Base-by-base conservation (phyloP, 1,140 invertebrate species). In the Bemisia tabaci region DNA sequence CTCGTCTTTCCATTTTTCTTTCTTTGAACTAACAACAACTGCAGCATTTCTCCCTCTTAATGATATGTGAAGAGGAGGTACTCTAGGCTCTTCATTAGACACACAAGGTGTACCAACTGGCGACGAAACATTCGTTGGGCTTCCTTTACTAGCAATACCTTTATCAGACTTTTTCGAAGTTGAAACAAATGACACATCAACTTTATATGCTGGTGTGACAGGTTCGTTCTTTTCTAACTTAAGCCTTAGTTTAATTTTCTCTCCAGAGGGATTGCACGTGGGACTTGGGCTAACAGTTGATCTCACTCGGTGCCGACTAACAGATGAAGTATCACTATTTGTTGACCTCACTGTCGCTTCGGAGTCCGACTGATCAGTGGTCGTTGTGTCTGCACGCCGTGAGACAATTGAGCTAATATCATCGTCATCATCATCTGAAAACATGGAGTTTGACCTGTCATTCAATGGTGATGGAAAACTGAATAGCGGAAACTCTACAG, bases 61-160 rank as follows among this genome's bases (percentile, higher is more conserved):
- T 63, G 90, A 92, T 72, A 95, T 94, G 74, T 94, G 92, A 72
- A 95, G 79, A 1, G 92, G 92, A 24, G 92, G 92, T 22, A 95
- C 91, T 67, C 90, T 80, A 1, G 88, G 85, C 72, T 92, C 90
- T 67, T 86, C 67, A 12, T 61, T 59, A 24, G 66, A 64, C 22
- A 65, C 33, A 48, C 5, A 48, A 5, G 33, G 59, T 27, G 25
- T 24, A 5, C 21, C 26, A 66, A 60, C n/a, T 22, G 22, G 26
- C 23, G 60, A 2, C 1, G 65, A 26, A 25, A 23, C 58, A 60
- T 22, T 39, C 2, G 24, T 59, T 22, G 26, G 23, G 60, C 60
- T 66, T 62, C 2, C 5, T 48, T 48, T 48, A 48, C 17, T 77
- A 22, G 74, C 76, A 12, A 77, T 72, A 22, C 79, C 71, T 66